phyloP scores from a whole-genome alignment of 2,888 invertebrate genomes.

The Cheilosia vulpina region DNA sequence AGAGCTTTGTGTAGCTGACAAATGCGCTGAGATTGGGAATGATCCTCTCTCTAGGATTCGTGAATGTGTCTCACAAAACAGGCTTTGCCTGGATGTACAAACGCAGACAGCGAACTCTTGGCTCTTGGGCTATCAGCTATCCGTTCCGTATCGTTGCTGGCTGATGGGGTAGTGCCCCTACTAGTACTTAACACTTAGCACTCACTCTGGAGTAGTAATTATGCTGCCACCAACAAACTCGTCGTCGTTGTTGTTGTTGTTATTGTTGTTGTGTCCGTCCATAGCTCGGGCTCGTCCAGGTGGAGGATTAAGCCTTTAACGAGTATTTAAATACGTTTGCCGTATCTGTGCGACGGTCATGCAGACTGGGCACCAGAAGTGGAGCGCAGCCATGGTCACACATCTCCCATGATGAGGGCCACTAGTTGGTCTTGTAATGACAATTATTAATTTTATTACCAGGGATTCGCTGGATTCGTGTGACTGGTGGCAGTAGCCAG shows the following conservation, averaged over 20 bases:
- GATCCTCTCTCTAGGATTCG: constrained; percentile 52
- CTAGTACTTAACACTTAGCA: constrained; percentile 60
- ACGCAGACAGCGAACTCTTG: constrained; percentile 8
- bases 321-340: constrained; percentile 56
- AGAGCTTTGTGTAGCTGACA: constrained; percentile 45
- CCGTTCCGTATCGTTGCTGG: constrained; percentile 13
- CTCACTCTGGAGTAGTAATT: constrained; percentile 59
- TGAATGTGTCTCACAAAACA: constrained; percentile 52
- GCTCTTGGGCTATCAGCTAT: no score
- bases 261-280: constrained; percentile 10
- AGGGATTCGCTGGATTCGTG: constrained; percentile 29
- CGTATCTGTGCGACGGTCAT: constrained; percentile 40
- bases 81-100: constrained; percentile 38
- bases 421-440: constrained; percentile 44
- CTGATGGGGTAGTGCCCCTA: constrained; percentile 9
- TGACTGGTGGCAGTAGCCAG: not conserved
- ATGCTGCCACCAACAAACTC: constrained; percentile 46
- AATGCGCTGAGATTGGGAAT: constrained; percentile 36
- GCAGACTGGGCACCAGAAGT: constrained; percentile 45
- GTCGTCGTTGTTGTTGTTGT: constrained; percentile 11
- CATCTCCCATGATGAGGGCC: constrained; percentile 21
- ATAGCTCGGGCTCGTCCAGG: constrained; percentile 39
- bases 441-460: constrained; percentile 62
- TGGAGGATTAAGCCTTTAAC: constrained; percentile 64
- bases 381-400: constrained; percentile 41